Conservation (phyloP, 1,140 invertebrate genomes). For the Papilio polyxenes region DNA sequence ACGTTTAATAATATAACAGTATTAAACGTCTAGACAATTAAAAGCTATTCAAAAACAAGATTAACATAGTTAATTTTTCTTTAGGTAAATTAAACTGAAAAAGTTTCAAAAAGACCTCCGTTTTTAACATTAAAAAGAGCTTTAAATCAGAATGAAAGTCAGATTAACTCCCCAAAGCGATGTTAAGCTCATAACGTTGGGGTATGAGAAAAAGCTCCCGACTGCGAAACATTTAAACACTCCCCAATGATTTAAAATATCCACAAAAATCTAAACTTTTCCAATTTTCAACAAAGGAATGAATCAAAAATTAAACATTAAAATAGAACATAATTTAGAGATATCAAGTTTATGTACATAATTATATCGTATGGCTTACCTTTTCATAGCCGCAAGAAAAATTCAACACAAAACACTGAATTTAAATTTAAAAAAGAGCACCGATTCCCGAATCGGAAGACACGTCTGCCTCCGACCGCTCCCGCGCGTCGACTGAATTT, state of each 20-base stretch:
- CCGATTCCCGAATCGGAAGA: not conserved
- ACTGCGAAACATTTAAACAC: slow-evolving; percentile 23
- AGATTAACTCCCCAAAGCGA: slow-evolving; percentile 36
- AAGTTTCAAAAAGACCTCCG: not conserved
- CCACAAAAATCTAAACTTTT: slow-evolving; percentile 20
- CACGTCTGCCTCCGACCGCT: not conserved
- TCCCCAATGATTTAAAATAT: slow-evolving; percentile 23
- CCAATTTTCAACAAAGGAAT: slow-evolving; percentile 9
- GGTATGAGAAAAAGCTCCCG: slow-evolving; percentile 13
- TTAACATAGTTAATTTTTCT: slow-evolving; percentile 8
- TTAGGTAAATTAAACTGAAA: not conserved
- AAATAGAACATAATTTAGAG: not conserved
- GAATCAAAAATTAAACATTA: not conserved
- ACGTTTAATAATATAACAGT: not conserved
- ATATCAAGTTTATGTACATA: not conserved
- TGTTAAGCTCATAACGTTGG: slow-evolving; percentile 38
- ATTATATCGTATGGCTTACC: not conserved
- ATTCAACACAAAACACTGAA: slow-evolving; percentile 14
- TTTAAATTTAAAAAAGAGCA: slow-evolving; percentile 23
- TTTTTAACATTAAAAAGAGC: slow-evolving; percentile 31
- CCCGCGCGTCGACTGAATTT: slow-evolving; percentile 33
- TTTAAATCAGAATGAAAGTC: slow-evolving; percentile 37
- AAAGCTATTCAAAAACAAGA: not conserved
- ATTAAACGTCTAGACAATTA: not conserved
- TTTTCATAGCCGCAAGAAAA: not conserved